These are phyloP conservation scores for Opisthocomus hoazin DNA, from an alignment of 2,113 vertebrate species.

Conservation along the genomic window DNA sequence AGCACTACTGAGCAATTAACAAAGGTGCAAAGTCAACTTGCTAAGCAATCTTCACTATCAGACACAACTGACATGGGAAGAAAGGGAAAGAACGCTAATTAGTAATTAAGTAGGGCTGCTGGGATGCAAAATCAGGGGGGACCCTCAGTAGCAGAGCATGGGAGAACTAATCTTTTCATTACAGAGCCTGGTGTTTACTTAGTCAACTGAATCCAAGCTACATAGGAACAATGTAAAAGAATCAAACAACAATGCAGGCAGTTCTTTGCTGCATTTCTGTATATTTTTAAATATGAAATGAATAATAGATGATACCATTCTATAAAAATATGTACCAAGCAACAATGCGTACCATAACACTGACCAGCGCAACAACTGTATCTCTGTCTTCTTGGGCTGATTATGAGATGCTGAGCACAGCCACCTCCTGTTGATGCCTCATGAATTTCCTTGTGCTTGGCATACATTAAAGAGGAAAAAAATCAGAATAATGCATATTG, in stretches of 20 bases:
- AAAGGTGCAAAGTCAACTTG: slow-evolving; percentile 51
- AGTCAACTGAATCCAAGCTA: not conserved
- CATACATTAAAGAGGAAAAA: not conserved
- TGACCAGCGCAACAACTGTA: not conserved
- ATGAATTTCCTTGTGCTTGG: not conserved
- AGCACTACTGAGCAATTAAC: slow-evolving; percentile 45
- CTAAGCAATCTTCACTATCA: slow-evolving; percentile 34
- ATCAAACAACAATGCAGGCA: not conserved
- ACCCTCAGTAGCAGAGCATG: not conserved
- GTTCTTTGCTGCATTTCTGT: not conserved
- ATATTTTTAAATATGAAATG: not conserved
- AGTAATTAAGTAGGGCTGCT: slow-evolving; percentile 11
- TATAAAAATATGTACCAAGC: not conserved
- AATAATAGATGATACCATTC: not conserved
- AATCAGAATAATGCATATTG: not conserved
- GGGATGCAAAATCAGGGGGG: slow-evolving; percentile 6
- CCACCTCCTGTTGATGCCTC: not conserved
- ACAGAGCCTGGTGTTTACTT: not conserved
- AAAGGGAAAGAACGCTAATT: slow-evolving; percentile 49
- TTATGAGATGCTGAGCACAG: not conserved
- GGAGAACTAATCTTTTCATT: slow-evolving; percentile 32
- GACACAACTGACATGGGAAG: slow-evolving; percentile 40
- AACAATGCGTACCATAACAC: not conserved
- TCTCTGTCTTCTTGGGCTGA: not conserved
- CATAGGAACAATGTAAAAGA: not conserved